Conservation (phyloP, 2,113 vertebrate species). For the Pangasianodon gigas region DNA sequence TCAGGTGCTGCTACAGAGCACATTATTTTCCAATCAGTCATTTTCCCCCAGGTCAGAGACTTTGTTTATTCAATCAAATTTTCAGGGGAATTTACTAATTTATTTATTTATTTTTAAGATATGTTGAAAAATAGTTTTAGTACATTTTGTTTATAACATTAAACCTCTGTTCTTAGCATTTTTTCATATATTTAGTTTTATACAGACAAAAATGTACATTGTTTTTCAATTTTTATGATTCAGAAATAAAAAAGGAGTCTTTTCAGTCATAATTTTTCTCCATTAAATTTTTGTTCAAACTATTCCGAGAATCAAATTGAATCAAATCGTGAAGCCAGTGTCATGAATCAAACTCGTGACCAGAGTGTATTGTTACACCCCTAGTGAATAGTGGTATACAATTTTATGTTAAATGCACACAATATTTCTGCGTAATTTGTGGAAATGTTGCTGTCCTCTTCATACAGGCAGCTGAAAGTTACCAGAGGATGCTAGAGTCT, state of each 20-base stretch:
- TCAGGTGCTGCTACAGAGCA: neutral
- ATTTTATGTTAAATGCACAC: neutral
- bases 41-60: neutral
- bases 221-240: neutral
- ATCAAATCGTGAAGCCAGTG: neutral
- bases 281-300: neutral
- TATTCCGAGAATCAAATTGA: neutral
- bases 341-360: neutral
- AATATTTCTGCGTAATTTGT: neutral
- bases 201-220: neutral
- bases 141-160: neutral
- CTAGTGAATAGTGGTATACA: neutral
- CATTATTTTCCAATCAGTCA: neutral
- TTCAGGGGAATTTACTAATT: neutral
- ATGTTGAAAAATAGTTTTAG: neutral
- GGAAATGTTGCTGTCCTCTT: neutral
- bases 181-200: neutral
- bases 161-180: neutral
- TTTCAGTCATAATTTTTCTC: neutral
- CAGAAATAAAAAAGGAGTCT: neutral
- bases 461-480: slow-evolving; percentile 78
- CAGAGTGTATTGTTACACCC: neutral
- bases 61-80: neutral
- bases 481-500: slow-evolving; percentile 80
- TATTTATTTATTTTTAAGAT: neutral